Base-by-base conservation (phyloP, 2,797 vertebrate genomes). In the Microctenopoma steveboyesi region DNA sequence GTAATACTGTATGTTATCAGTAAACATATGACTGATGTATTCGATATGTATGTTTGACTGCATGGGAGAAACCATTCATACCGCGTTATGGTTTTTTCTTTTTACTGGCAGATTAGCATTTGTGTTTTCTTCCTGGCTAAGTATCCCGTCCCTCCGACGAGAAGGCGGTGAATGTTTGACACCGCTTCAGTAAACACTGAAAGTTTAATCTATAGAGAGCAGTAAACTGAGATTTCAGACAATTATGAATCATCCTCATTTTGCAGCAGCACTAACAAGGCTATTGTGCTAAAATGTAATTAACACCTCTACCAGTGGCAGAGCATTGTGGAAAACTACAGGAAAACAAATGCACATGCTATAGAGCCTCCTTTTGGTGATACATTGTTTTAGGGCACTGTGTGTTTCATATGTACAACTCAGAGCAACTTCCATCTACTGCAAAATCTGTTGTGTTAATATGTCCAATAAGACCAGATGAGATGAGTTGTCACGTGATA, bases 401-500 rank as follows among this genome's bases (percentile, higher is more conserved):
- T 33, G 10, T n/a, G 4, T 57, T 16, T 43, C 27, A 43, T 9
- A 45, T 35, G 11, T 54, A 55, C 15, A 64, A 25, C 46, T 45
- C 13, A 53, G 50, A 25, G 22, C 4, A 25, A 14, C 51, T 47
- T 45, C 30, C 7, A 65, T n/a, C 13, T 46, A 15, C 14, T 66
- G 15, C 10, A 7, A 22, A 54, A 61, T 33, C 55, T 25, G 48
- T 6, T 18, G 39, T 35, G 53, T 7, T 50, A 22, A 45, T 4
- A 56, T 15, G 5, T 46, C 30, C 25, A 45, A 15, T 42, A 25
- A 35, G 46, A 45, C 22, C 6, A 22, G 42, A 10, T 5, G 27
- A 16, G 28, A 50, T 37, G 27, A 5, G n/a, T 71, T 52, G 47
- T 27, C 61, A 8, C 27, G 51, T 27, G 40, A 58, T 11, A 51